A percentile compares a stretch with the other conserved stretches of the same genome.
These are phyloP conservation scores for Apis laboriosa DNA, from an alignment of 1,140 invertebrate genomes.

Conservation along the genomic window DNA sequence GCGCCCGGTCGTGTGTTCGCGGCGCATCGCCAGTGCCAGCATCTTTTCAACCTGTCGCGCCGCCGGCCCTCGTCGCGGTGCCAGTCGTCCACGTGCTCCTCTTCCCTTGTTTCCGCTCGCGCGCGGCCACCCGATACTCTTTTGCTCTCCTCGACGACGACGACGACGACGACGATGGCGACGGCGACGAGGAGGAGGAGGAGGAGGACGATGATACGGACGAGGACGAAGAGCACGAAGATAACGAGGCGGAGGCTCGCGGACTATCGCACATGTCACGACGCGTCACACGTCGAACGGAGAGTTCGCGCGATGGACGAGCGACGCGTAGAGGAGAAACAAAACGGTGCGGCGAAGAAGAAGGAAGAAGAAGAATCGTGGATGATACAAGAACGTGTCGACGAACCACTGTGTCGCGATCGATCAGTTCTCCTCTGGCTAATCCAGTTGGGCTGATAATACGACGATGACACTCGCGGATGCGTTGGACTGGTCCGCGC, in stretches of 20 bases:
- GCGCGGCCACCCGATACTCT: conserved; percentile 26
- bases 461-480: conserved; percentile 13
- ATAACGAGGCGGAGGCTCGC: conserved; percentile 31
- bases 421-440: not conserved
- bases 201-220: conserved; percentile 41
- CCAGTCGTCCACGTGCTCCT: conserved; percentile 51
- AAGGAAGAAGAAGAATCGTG: too few species aligned
- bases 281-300: conserved; percentile 34
- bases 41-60: conserved; percentile 76
- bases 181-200: too few species aligned
- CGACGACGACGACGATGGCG: conserved; percentile 49
- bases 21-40: conserved; percentile 80
- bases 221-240: conserved; percentile 38
- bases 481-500: not conserved
- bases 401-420: conserved; percentile 22
- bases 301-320: not conserved
- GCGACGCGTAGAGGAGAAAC: not conserved
- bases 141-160: conserved; percentile 39
- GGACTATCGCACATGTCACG: conserved; percentile 68
- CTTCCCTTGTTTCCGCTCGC: conserved; percentile 11
- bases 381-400: not conserved
- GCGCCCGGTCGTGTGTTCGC: conserved; percentile 79
- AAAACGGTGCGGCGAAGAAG: not conserved
- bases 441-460: too few species aligned
- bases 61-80: conserved; percentile 64